These are phyloP conservation scores for Glyphotaelius pellucidus DNA, from an alignment of 2,888 invertebrate genomes.

Conservation along the genomic window DNA sequence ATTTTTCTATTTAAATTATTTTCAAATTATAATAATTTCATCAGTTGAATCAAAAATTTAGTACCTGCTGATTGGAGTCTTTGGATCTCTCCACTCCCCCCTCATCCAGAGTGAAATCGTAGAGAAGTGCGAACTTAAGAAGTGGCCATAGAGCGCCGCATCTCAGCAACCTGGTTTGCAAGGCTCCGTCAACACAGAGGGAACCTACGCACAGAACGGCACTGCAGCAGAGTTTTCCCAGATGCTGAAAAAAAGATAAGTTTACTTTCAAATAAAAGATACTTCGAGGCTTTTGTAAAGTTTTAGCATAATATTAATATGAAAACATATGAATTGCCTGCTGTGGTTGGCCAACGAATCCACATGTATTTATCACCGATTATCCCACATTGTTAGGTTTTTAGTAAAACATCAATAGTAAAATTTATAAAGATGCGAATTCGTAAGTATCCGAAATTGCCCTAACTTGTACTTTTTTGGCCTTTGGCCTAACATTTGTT, in stretches of 20 bases:
- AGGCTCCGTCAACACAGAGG: slow-evolving; percentile 88
- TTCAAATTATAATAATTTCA: too few relatives aligned
- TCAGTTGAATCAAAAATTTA: neutral
- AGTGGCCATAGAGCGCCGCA: slow-evolving; percentile 96
- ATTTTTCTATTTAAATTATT: too few relatives aligned
- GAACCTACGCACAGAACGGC: slow-evolving; percentile 95
- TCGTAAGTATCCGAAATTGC: too few relatives aligned
- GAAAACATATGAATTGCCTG: too few relatives aligned
- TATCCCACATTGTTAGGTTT: too few relatives aligned
- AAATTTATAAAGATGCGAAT: too few relatives aligned
- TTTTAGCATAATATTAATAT: too few relatives aligned
- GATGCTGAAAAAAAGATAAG: slow-evolving; percentile 77
- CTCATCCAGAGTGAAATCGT: slow-evolving; percentile 98
- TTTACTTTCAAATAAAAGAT: neutral
- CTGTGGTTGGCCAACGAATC: too few relatives aligned
- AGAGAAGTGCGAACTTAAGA: slow-evolving; percentile 92
- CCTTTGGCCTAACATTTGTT: too few relatives aligned
- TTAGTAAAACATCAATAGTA: too few relatives aligned
- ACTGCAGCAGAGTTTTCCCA: slow-evolving; percentile 89
- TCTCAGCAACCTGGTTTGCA: slow-evolving; percentile 90
- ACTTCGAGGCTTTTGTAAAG: neutral
- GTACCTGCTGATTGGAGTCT: slow-evolving; percentile 87
- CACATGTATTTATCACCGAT: too few relatives aligned
- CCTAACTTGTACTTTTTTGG: too few relatives aligned
- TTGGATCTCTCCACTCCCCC: slow-evolving; percentile 93